Evolutionary conservation across 1,140 invertebrate species (phyloP).

Genomic region (Caerostris darwini): DNA sequence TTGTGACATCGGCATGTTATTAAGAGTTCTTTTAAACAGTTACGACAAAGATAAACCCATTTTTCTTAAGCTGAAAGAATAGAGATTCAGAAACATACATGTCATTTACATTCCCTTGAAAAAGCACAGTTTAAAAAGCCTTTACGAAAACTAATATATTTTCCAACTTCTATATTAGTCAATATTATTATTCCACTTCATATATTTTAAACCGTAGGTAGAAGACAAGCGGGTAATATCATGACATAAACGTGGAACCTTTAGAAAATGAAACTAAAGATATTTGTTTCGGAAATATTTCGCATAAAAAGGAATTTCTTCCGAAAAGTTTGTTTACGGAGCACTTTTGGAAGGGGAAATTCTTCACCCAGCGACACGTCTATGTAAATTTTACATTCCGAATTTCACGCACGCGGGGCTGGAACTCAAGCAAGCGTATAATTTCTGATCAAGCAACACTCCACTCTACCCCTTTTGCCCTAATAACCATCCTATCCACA

Average conservation of each 20-base stretch:
- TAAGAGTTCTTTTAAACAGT: too few relatives aligned
- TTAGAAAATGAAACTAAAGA: slow-evolving; percentile 26
- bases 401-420: slow-evolving; percentile 72
- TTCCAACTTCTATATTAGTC: not conserved
- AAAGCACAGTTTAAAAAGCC: not conserved
- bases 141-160: not conserved
- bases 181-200: slow-evolving; percentile 38
- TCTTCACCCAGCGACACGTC: slow-evolving; percentile 49
- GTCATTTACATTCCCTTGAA: not conserved
- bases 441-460: slow-evolving; percentile 76
- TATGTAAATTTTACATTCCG: slow-evolving; percentile 77
- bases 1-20: too few relatives aligned
- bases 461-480: slow-evolving; percentile 42
- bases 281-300: slow-evolving; percentile 39
- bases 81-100: too few relatives aligned
- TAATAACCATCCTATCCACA: slow-evolving; percentile 74
- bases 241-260: not conserved
- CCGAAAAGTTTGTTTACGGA: slow-evolving; percentile 56
- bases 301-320: slow-evolving; percentile 54
- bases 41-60: too few relatives aligned
- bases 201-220: not conserved
- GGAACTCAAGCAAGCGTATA: slow-evolving; percentile 69
- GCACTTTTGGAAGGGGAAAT: slow-evolving; percentile 57
- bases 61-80: too few relatives aligned
- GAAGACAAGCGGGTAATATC: slow-evolving; percentile 1